These are phyloP conservation scores for Siderastrea siderea DNA, from an alignment of 92 coral and sea anemone genomes.

Conservation along the genomic window DNA sequence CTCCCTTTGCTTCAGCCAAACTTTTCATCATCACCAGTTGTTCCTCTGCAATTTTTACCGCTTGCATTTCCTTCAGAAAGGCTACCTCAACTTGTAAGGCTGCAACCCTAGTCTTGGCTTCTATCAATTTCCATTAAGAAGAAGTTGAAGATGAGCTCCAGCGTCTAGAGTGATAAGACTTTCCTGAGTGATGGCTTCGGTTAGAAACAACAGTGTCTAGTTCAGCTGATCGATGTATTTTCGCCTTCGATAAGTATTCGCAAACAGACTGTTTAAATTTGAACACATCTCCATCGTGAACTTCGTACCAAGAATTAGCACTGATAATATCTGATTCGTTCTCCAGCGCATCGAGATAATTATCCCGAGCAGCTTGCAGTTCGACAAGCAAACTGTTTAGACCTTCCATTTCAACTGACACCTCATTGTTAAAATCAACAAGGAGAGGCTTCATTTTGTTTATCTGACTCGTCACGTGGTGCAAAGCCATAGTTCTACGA, in stretches of 20 bases:
- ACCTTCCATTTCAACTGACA: constrained; percentile 29
- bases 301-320: constrained; percentile 1
- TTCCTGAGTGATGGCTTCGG: no score
- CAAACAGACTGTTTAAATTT: constrained; percentile 51
- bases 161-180: no score
- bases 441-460: constrained; percentile 22
- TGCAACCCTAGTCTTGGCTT: no score
- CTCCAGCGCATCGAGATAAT: constrained; percentile 15
- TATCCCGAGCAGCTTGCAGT: constrained; percentile 35
- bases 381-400: constrained; percentile 24
- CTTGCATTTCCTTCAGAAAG: background rate
- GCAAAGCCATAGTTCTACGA: constrained; percentile 43
- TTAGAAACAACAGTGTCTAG: no score
- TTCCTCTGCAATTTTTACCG: no score
- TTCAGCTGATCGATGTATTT: no score
- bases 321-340: no score
- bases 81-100: background rate
- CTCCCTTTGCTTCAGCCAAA: background rate
- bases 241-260: constrained; percentile 5
- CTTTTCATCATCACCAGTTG: no score
- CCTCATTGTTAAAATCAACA: constrained; percentile 22
- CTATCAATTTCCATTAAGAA: background rate
- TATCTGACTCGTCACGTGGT: constrained; percentile 37
- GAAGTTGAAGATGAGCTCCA: background rate
- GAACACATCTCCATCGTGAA: constrained; percentile 44